Percentiles rank a stretch among this genome's conserved stretches.
These are phyloP conservation scores for Drosophila gunungcola DNA, from an alignment of 1,140 invertebrate species.

Conservation along the genomic window DNA sequence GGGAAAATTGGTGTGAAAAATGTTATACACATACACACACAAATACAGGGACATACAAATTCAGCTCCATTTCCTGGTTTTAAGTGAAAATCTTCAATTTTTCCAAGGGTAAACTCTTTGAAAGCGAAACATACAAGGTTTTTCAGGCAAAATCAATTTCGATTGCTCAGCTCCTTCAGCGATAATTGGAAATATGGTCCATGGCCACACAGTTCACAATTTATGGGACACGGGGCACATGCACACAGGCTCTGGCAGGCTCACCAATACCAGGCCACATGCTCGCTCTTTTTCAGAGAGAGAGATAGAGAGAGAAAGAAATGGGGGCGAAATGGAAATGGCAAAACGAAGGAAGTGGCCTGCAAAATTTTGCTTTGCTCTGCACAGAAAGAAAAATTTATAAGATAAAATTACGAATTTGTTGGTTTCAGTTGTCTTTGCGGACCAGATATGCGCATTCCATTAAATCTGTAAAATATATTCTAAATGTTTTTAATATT, in stretches of 20 bases:
- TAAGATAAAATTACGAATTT: not conserved
- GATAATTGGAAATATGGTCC: conserved; percentile 79
- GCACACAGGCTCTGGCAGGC: conserved; percentile 27
- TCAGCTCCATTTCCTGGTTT: conserved; percentile 57
- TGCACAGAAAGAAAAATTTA: conserved; percentile 2
- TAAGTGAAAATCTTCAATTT: conserved; percentile 7
- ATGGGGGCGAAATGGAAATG: conserved; percentile 59
- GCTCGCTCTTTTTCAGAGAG: conserved; percentile 65
- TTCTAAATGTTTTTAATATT: no score
- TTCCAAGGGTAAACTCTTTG: not conserved
- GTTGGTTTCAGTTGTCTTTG: no score
- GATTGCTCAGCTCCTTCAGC: conserved; percentile 57
- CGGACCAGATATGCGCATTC: no score
- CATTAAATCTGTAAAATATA: no score
- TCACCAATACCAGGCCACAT: conserved; percentile 33
- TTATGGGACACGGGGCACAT: conserved; percentile 79
- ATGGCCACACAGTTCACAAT: conserved; percentile 80
- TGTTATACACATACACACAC: conserved; percentile 68
- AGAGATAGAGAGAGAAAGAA: conserved; percentile 35
- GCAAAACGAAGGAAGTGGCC: conserved; percentile 70
- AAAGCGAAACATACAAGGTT: conserved; percentile 24
- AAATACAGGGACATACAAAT: conserved; percentile 41
- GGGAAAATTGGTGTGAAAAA: conserved; percentile 62
- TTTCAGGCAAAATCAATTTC: conserved; percentile 68
- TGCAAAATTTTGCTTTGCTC: conserved; percentile 74